Conservation (phyloP, 2,888 invertebrate species). For the Napeogenes inachia region DNA sequence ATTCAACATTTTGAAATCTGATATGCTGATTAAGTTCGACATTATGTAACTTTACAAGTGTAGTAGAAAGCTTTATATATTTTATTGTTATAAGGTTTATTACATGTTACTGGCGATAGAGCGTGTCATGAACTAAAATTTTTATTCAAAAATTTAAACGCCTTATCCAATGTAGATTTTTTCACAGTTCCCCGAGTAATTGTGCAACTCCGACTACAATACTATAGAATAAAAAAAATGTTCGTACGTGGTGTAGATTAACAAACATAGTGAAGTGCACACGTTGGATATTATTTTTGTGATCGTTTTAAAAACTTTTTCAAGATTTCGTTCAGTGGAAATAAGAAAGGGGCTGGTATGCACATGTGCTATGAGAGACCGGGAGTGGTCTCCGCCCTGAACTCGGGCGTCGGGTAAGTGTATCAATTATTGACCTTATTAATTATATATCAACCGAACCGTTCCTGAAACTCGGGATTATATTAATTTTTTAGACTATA, state of each 20-base stretch:
- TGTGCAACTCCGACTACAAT: neutral
- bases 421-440: slow-evolving; percentile 4
- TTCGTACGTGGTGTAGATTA: slow-evolving; percentile 69
- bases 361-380: slow-evolving; percentile 75
- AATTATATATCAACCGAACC: neutral
- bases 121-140: slow-evolving; percentile 31
- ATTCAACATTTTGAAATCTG: too few species aligned
- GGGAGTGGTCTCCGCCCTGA: slow-evolving; percentile 67
- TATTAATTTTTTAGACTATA: too few species aligned
- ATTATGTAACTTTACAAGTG: slow-evolving; percentile 16
- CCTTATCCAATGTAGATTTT: neutral
- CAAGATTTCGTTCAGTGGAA: slow-evolving; percentile 45
- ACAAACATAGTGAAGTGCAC: slow-evolving; percentile 37
- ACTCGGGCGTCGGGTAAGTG: slow-evolving; percentile 68
- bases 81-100: slow-evolving; percentile 20
- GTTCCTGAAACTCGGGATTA: neutral
- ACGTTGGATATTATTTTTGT: slow-evolving; percentile 28
- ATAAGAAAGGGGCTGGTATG: slow-evolving; percentile 64
- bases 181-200: neutral
- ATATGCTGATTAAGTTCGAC: slow-evolving; percentile 19
- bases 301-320: slow-evolving; percentile 34
- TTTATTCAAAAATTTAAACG: neutral
- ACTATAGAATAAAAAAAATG: slow-evolving; percentile 49
- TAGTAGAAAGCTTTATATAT: slow-evolving; percentile 10
- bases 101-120: slow-evolving; percentile 34